Evolutionary conservation across 2,888 invertebrate species (phyloP), one percentile per base, ranked within the genome.

Genomic region (Acanthoscelides obtectus): DNA sequence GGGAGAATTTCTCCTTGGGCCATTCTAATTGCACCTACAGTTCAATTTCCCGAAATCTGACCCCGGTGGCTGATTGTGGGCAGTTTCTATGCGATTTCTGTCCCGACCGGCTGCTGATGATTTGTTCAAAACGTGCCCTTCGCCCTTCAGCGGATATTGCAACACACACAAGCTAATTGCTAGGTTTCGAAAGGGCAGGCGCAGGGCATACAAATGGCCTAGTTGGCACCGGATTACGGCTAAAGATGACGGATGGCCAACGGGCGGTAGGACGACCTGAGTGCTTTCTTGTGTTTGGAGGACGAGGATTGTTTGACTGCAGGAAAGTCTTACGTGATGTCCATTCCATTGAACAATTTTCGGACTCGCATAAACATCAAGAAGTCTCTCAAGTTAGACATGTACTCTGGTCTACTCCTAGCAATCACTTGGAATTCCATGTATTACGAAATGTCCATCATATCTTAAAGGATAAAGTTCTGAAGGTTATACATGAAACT

Each of bases 21-120:
- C 6, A 66, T 66, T 66, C 66, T 22, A 21, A 66, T 21, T 22
- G 66, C 21, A 20, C 66, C 22, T 66, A 66, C 45, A 17, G 66
- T 78, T 79, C 84, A 83, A 83, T 84, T 83, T 83, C 82, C 82
- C 76, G 81, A 83, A 84, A 84, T 83, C 83, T 81, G 83, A 80
- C 80, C 81, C 78, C 77, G 81, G 80, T 83, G 83, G 82, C 85
- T 85, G 81, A 80, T 85, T 85, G 81, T 83, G 80, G 80, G 80
- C 83, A 77, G 84, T 85, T 84, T 84, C 84, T 84, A 85, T 85
- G 85, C 85, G 81, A 81, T 78, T 79, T 77, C 74, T 80, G 82
- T 80, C 80, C 79, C 80, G 80, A 80, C 81, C 80, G 80, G 79
- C 78, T 81, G 81, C 82, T 80, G 79, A 84, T 85, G 85, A 85